phyloP scores from a whole-genome alignment of 2,797 vertebrate species.

The Enteromius paludinosus region DNA sequence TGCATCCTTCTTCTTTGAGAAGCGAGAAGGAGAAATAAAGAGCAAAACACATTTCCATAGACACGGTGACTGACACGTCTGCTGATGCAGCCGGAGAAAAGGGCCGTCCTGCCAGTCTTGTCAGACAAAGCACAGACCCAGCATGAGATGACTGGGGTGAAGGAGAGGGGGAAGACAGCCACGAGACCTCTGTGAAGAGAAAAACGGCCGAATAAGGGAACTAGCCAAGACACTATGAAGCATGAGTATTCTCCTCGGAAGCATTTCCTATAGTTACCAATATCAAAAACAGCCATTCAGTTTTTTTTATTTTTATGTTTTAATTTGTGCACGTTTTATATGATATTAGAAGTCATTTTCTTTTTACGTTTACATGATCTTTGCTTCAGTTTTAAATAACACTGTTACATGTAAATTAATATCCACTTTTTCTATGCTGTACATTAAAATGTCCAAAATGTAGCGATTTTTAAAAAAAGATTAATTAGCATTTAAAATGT shows the following conservation, averaged over 20 bases:
- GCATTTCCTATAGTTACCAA: not conserved
- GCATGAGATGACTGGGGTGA: constrained; percentile 29
- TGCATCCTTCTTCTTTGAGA: not conserved
- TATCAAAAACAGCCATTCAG: not conserved
- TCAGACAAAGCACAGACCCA: constrained; percentile 26
- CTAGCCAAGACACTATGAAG: not conserved
- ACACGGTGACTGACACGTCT: constrained; percentile 36
- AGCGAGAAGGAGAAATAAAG: constrained; percentile 9
- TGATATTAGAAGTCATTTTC: not conserved
- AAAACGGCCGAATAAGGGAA: constrained; percentile 27
- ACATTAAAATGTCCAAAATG: not conserved
- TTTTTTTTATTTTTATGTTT: too few species aligned
- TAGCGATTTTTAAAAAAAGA: not conserved
- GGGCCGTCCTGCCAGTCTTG: constrained; percentile 26
- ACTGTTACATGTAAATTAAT: not conserved
- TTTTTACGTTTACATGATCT: not conserved
- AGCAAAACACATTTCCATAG: constrained; percentile 35
- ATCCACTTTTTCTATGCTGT: not conserved
- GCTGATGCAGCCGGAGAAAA: constrained; percentile 40
- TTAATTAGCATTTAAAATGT: not conserved
- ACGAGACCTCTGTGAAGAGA: constrained; percentile 7
- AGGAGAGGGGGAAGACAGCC: constrained; percentile 19
- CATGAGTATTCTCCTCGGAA: too few species aligned
- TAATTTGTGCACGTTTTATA: too few species aligned
- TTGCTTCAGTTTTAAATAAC: not conserved